Conservation (phyloP, 2,797 vertebrate species). For the Acanthiza pusilla region DNA sequence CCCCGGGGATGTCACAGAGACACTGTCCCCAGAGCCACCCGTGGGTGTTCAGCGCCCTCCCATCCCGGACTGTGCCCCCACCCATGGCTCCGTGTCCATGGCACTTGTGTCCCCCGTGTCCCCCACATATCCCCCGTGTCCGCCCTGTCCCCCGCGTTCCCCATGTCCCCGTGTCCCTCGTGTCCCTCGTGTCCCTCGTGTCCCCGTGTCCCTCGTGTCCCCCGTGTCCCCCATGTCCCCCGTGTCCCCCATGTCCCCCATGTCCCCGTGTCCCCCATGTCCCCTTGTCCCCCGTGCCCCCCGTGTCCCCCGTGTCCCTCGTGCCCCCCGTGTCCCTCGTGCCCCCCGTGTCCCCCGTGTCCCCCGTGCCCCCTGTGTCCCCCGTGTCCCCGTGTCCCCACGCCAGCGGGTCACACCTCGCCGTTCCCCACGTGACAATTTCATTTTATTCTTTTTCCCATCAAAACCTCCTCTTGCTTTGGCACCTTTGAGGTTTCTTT, state of each 20-base stretch:
- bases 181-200: background rate
- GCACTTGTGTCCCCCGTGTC: background rate
- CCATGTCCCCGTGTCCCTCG: background rate
- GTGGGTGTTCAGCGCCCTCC: accelerated
- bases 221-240: background rate
- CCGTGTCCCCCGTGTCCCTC: background rate
- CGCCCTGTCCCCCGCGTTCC: accelerated
- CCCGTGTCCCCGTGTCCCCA: background rate
- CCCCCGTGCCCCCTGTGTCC: background rate
- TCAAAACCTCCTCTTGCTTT: background rate
- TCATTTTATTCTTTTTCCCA: background rate
- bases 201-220: background rate
- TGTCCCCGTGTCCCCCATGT: background rate
- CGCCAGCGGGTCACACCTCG: accelerated
- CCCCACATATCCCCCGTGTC: background rate
- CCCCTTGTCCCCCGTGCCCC: background rate
- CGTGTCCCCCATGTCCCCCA: background rate
- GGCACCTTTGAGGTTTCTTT: background rate
- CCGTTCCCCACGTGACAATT: background rate
- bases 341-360: background rate
- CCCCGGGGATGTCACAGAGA: background rate
- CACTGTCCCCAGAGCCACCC: background rate
- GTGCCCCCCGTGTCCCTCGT: background rate
- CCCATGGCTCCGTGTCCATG: accelerated
- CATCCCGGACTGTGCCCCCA: background rate